Conservation (phyloP, 2,113 vertebrate species). For the Brienomyrus longianalis region DNA sequence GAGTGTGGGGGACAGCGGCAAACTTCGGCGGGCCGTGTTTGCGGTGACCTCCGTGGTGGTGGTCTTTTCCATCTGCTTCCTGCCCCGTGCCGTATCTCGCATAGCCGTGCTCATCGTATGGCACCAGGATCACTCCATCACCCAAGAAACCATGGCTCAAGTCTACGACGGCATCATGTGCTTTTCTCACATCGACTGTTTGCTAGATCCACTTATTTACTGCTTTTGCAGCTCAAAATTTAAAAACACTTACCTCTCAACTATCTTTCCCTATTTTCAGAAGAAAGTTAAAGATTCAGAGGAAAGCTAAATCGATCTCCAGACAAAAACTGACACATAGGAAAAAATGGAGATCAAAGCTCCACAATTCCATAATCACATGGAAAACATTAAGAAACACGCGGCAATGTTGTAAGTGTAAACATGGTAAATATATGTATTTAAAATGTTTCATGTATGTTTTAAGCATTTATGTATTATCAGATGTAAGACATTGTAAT, state of each 20-base stretch:
- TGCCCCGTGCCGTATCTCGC: conserved; percentile 58
- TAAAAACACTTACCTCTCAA: conserved; percentile 52
- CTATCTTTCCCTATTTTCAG: conserved; percentile 48
- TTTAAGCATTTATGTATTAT: neutral
- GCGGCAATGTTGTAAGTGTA: neutral
- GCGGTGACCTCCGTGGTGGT: conserved; percentile 56
- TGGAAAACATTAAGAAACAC: conserved; percentile 1
- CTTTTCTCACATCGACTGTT: conserved; percentile 66
- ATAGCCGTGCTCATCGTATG: conserved; percentile 48
- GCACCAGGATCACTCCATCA: fast-evolving
- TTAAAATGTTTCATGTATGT: conserved; percentile 9
- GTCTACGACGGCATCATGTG: conserved; percentile 61
- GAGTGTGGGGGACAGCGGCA: conserved; percentile 51
- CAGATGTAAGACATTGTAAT: neutral
- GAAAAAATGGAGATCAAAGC: neutral
- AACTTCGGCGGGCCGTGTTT: conserved; percentile 51
- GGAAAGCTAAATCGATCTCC: conserved; percentile 24
- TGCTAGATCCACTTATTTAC: conserved; percentile 64
- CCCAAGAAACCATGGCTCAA: conserved; percentile 37
- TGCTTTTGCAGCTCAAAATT: conserved; percentile 70
- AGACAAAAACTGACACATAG: neutral
- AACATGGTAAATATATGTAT: neutral
- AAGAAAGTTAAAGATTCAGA: neutral
- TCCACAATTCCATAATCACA: neutral
- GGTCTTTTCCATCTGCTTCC: conserved; percentile 58